Percentiles rank a stretch among this genome's conserved stretches.
Conservation (phyloP, 2,888 invertebrate genomes). For the Netelia fuscicornis region DNA sequence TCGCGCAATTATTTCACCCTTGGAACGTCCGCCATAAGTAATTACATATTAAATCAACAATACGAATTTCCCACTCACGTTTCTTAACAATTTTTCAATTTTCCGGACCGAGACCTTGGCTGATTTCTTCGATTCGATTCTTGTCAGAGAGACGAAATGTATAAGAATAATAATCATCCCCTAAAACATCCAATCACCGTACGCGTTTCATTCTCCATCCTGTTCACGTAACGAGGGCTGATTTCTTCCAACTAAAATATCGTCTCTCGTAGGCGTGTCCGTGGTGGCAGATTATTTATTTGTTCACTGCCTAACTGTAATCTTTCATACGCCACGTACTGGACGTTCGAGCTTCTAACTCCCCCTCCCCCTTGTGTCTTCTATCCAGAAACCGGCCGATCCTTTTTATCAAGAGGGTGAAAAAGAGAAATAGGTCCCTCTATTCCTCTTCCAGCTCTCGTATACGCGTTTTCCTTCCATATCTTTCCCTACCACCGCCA, state of each 20-base stretch:
- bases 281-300: slow-evolving; percentile 80
- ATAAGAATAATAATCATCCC: no score
- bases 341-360: slow-evolving; percentile 6
- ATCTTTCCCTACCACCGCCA: slow-evolving; percentile 35
- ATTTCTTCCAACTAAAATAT: background rate
- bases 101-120: no score
- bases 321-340: slow-evolving; percentile 79
- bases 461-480: slow-evolving; percentile 2
- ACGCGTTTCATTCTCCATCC: slow-evolving; percentile 32
- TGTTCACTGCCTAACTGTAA: slow-evolving; percentile 79
- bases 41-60: background rate
- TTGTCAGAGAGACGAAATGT: no score
- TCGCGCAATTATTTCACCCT: slow-evolving; percentile 77
- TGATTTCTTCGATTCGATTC: no score
- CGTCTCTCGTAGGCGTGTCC: slow-evolving; percentile 72
- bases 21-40: background rate
- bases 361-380: background rate
- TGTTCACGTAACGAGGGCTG: background rate
- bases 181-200: background rate
- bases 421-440: slow-evolving; percentile 18
- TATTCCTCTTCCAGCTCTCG: background rate
- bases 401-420: slow-evolving; percentile 12
- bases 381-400: background rate
- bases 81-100: no score
- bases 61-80: no score